phyloP scores from a whole-genome alignment of 2,113 vertebrate species.

The Pan troglodytes region NHGRI_mPanTro3-v2.1_pri NC_072401.2:146536001-146536500 shows the following conservation, averaged over 20 bases:
- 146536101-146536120: background rate
- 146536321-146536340: background rate
- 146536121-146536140: background rate
- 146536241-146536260: background rate
- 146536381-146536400: background rate
- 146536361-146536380: background rate
- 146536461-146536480: too few relatives aligned
- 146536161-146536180: background rate
- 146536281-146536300: background rate
- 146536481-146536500: too few relatives aligned
- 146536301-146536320: background rate
- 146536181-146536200: background rate
- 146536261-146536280: background rate
- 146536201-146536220: background rate
- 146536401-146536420: background rate
- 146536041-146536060: background rate
- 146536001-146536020: background rate
- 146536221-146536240: background rate
- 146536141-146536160: accelerated
- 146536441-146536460: too few relatives aligned
- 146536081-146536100: too few relatives aligned
- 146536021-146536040: background rate
- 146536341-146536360: background rate
- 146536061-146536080: background rate
- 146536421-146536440: too few relatives aligned